Evolutionary conservation across 2,797 vertebrate species (phyloP), one percentile per base, ranked within the genome.

Genomic region (Emydoidea blandingii): DNA sequence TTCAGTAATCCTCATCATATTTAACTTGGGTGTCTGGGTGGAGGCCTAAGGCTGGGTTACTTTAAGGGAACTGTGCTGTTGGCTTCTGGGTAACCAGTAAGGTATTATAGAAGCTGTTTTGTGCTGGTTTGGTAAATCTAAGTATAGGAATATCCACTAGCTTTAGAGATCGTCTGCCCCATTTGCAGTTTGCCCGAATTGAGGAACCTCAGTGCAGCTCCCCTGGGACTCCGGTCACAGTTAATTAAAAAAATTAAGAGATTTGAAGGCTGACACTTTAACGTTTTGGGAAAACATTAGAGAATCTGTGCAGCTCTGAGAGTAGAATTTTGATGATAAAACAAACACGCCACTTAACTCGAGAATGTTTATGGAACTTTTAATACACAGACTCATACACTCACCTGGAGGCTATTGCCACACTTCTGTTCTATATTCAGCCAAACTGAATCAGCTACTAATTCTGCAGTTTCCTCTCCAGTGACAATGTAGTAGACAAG

Each of bases 371-470:
- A 6, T 78, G 83, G 15, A 90, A 83, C 57, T 81, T 74, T 83
- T 44, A 92, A 59, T 5, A 41, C 34, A 15, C n/a, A 0, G 37
- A 21, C 10, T 65, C 85, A 74, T 79, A 52, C 79, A 90, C 97
- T 97, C 95, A 99, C 99, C 94, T 98, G 94, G 15, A 99, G 98
- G 83, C 95, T 97, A 23, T 98, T 99, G 76, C 99, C 96, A 97
- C 99, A 99, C 52, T 98, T 98, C 92, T 98, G 99, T 82, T 97
- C 98, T 89, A 99, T 97, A 1, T 99, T 97, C 89, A 99, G 93
- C 99, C 99, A 99, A 14, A 99, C 94, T 0, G 99, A 99, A 96
- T 99, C 99, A 6, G 99, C 99, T 86, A 99, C 99, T 88, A 99
- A 96, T 96, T 99, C 99, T 0, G 98, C 97, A 1, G 91, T 98